phyloP scores from a whole-genome alignment of 2,888 invertebrate species.

The Eutolmus rufibarbis region DNA sequence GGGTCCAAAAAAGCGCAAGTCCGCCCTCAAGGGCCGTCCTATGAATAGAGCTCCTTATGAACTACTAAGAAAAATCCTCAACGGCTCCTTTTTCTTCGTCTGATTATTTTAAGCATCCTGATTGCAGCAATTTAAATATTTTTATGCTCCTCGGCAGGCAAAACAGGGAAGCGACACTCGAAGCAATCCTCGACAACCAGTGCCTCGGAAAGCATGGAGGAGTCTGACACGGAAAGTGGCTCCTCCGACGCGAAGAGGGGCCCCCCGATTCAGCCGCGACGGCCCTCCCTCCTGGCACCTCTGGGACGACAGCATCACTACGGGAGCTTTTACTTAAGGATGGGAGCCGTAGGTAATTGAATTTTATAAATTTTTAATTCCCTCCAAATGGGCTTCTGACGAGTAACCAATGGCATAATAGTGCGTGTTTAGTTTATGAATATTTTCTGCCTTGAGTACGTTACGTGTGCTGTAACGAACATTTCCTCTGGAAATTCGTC shows the following conservation, averaged over 20 bases:
- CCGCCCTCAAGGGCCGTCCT: not conserved
- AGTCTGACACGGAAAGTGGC: conserved; percentile 64
- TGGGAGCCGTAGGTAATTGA: conserved; percentile 86
- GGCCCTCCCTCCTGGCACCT: conserved; percentile 63
- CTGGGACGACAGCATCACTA: conserved; percentile 77
- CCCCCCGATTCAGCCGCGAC: conserved; percentile 61
- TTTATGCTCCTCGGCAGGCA: not conserved
- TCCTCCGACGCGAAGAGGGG: conserved; percentile 54
- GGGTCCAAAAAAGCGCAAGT: not conserved
- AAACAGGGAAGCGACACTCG: conserved; percentile 43
- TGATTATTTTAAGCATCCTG: conserved; percentile 24
- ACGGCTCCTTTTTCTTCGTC: not conserved
- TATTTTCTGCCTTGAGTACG: not conserved
- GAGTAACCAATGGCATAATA: not conserved
- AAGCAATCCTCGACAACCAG: conserved; percentile 48
- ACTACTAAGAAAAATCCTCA: conserved; percentile 17
- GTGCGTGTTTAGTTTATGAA: not conserved
- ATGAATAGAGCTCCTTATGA: not conserved
- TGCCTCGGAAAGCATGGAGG: conserved; percentile 69
- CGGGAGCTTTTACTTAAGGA: conserved; percentile 89
- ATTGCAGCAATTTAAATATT: conserved; percentile 25
- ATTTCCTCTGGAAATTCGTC: not conserved
- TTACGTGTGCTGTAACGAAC: not conserved
- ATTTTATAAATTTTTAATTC: conserved; percentile 13
- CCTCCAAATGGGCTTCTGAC: not conserved